A percentile compares a stretch with the other conserved stretches of the same genome.
These are phyloP conservation scores for Urosaurus nigricauda DNA, from an alignment of 2,797 vertebrate species.

Conservation along the genomic window DNA sequence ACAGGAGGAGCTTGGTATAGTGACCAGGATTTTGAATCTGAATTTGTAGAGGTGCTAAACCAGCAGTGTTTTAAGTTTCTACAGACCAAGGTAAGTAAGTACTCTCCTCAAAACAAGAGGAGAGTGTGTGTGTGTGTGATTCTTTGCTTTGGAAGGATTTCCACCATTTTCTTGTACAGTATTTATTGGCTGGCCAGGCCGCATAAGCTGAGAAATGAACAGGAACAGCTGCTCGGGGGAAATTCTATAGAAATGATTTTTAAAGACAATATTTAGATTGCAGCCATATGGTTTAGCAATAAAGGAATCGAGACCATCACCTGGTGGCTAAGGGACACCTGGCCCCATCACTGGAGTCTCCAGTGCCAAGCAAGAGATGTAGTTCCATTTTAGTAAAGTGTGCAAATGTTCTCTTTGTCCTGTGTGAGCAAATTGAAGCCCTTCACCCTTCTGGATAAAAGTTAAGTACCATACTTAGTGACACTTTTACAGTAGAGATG, in stretches of 20 bases:
- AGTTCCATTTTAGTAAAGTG: too few relatives aligned
- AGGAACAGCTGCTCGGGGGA: neutral
- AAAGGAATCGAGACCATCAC: neutral
- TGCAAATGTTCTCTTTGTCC: too few relatives aligned
- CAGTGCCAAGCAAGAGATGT: neutral
- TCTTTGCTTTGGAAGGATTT: neutral
- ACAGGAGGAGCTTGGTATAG: conserved; percentile 98
- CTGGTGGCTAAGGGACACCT: neutral
- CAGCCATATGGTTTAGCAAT: neutral
- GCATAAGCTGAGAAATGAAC: neutral
- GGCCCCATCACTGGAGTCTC: neutral
- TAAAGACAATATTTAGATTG: neutral
- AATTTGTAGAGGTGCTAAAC: conserved; percentile 98
- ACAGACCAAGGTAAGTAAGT: conserved; percentile 89
- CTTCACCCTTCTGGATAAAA: neutral
- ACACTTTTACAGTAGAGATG: neutral
- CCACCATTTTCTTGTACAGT: neutral
- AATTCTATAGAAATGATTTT: neutral
- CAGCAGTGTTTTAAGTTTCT: conserved; percentile 98
- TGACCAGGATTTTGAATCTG: conserved; percentile 97
- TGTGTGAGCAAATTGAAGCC: neutral
- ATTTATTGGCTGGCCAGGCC: neutral
- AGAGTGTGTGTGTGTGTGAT: too few relatives aligned
- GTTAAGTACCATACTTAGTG: neutral
- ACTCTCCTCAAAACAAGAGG: too few relatives aligned